Evolutionary conservation across 2,888 invertebrate genomes (phyloP).

Genomic region (Dicyrtomina minuta): DNA sequence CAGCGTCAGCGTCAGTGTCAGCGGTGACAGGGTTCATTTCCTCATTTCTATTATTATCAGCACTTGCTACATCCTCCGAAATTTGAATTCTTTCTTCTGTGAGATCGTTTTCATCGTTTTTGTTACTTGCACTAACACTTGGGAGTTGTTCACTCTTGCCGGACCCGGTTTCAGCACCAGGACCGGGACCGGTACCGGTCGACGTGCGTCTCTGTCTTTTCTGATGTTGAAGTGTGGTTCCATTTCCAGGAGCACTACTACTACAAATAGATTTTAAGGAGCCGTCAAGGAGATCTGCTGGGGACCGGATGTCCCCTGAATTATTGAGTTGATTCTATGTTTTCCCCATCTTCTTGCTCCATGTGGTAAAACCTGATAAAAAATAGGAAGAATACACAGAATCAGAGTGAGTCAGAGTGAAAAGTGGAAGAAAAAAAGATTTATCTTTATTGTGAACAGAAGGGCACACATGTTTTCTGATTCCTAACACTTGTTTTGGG

Average conservation of each 20-base stretch:
- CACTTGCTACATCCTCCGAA: neutral
- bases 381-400: slow-evolving; percentile 6
- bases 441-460: slow-evolving; percentile 4
- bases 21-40: neutral
- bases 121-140: neutral
- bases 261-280: neutral
- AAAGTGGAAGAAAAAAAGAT: slow-evolving; percentile 2
- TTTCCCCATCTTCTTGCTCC: slow-evolving; percentile 53
- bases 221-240: slow-evolving; percentile 29
- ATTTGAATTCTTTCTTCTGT: neutral
- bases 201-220: slow-evolving; percentile 48
- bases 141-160: neutral
- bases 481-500: too few relatives aligned
- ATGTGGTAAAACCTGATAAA: slow-evolving; percentile 51
- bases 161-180: neutral
- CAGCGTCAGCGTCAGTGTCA: neutral
- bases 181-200: slow-evolving; percentile 18
- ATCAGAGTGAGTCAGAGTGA: too few relatives aligned
- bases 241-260: slow-evolving; percentile 29
- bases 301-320: slow-evolving; percentile 30
- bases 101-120: neutral
- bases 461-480: too few relatives aligned
- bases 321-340: slow-evolving; percentile 53
- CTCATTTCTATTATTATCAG: neutral
- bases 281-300: slow-evolving; percentile 29